phyloP scores from a whole-genome alignment of 2,113 vertebrate species.

The Daphoenositta chrysoptera region DNA sequence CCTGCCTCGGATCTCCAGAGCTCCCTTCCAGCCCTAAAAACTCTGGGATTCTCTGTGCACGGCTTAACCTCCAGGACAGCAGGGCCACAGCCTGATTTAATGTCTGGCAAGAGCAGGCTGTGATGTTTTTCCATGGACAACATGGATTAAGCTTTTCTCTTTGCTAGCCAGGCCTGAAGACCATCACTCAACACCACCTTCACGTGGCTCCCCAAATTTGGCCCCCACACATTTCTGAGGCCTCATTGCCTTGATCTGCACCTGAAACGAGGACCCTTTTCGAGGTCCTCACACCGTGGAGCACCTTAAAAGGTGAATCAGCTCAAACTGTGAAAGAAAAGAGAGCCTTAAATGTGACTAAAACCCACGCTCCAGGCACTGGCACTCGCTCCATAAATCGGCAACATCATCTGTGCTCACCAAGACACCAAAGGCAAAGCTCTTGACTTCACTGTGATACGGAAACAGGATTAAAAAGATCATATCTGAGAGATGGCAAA shows the following conservation, averaged over 20 bases:
- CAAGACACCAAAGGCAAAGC: neutral
- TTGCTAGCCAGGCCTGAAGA: neutral
- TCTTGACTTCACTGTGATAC: neutral
- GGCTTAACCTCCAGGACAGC: neutral
- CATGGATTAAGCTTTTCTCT: neutral
- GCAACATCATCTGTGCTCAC: neutral
- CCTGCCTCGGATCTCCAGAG: neutral
- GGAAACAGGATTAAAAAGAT: neutral
- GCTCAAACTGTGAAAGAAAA: neutral
- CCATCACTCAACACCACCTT: neutral
- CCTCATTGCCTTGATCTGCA: neutral
- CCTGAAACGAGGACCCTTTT: rapidly evolving
- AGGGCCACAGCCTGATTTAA: neutral
- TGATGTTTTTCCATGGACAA: neutral
- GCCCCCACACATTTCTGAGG: neutral
- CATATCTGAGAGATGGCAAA: rapidly evolving
- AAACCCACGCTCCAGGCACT: neutral
- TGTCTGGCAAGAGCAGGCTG: neutral
- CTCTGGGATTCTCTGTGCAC: neutral
- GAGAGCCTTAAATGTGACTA: neutral
- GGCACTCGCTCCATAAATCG: rapidly evolving
- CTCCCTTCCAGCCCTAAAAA: neutral
- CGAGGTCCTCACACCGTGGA: rapidly evolving
- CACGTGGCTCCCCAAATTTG: neutral
- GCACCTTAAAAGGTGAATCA: neutral